Conservation (phyloP, 23 tunicate genomes). For the Aplidium turbinatum region DNA sequence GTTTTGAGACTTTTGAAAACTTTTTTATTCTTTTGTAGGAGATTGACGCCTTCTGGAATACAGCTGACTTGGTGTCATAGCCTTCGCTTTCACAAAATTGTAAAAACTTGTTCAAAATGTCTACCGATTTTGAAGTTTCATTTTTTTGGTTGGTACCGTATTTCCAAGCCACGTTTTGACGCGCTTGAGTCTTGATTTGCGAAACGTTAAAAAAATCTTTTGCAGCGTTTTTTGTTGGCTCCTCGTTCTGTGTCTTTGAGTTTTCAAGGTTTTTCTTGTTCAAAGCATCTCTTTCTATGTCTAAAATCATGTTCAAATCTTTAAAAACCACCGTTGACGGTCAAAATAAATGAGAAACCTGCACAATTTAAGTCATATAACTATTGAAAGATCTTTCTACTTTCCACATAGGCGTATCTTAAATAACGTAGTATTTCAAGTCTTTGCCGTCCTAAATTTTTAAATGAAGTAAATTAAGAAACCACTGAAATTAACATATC, state of each 20-base stretch:
- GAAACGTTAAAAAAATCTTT: background rate
- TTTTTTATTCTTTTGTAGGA: slow-evolving; percentile 1
- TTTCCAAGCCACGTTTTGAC: background rate
- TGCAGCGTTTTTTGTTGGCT: background rate
- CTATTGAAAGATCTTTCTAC: too few species aligned
- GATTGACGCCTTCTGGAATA: background rate
- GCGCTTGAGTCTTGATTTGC: background rate
- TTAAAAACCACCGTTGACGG: too few species aligned
- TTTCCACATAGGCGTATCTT: too few species aligned
- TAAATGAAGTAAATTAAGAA: too few species aligned
- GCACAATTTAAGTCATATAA: too few species aligned
- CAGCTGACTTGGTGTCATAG: background rate
- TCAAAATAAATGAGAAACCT: too few species aligned
- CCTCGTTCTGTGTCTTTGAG: background rate
- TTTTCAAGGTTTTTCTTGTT: background rate
- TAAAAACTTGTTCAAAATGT: background rate
- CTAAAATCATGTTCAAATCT: too few species aligned
- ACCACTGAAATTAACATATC: too few species aligned
- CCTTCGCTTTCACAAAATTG: slow-evolving; percentile 31
- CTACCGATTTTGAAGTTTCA: too few species aligned
- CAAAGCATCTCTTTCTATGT: background rate
- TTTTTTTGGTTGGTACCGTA: too few species aligned
- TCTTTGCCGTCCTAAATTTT: too few species aligned
- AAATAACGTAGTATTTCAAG: too few species aligned
- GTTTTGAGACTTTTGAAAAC: slow-evolving; percentile 10